Percentiles rank a stretch among this genome's conserved stretches.
Evolutionary conservation across 2,888 invertebrate species (phyloP).

Genomic region (Agrochola lota): DNA sequence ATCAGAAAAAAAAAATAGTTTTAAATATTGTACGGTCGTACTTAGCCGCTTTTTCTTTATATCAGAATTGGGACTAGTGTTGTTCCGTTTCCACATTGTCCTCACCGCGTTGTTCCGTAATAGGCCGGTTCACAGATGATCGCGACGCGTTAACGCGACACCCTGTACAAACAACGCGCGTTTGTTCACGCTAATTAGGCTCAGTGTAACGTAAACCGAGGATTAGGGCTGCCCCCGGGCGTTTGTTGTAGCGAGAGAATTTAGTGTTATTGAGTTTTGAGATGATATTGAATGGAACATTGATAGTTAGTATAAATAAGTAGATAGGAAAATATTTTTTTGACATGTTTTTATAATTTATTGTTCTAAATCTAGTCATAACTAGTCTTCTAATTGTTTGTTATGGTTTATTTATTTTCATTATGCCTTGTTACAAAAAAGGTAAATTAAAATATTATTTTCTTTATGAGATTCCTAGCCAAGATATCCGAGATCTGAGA

Average conservation of each 20-base stretch:
- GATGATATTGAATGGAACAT: neutral
- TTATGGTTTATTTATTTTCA: neutral
- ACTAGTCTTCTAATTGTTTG: too few species aligned
- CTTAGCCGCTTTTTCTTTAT: neutral
- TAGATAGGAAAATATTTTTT: neutral
- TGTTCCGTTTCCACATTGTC: neutral
- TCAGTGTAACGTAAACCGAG: slow-evolving; percentile 67
- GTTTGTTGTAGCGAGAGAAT: neutral
- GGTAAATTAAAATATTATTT: neutral
- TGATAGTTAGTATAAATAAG: neutral
- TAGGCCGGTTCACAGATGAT: slow-evolving; percentile 73
- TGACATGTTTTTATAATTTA: neutral
- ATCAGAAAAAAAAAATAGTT: too few species aligned
- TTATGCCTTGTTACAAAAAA: neutral
- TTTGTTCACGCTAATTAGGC: slow-evolving; percentile 82
- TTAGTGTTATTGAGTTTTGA: neutral
- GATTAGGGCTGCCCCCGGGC: slow-evolving; percentile 63
- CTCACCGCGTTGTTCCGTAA: slow-evolving; percentile 43
- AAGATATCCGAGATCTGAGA: too few species aligned
- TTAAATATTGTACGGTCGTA: neutral
- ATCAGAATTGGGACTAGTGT: slow-evolving; percentile 1
- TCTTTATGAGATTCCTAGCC: neutral
- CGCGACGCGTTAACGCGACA: slow-evolving; percentile 74
- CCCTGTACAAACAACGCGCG: slow-evolving; percentile 73
- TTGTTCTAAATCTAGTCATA: too few species aligned